phyloP scores from a whole-genome alignment of 2,888 invertebrate species.

The Tinea semifulvella region DNA sequence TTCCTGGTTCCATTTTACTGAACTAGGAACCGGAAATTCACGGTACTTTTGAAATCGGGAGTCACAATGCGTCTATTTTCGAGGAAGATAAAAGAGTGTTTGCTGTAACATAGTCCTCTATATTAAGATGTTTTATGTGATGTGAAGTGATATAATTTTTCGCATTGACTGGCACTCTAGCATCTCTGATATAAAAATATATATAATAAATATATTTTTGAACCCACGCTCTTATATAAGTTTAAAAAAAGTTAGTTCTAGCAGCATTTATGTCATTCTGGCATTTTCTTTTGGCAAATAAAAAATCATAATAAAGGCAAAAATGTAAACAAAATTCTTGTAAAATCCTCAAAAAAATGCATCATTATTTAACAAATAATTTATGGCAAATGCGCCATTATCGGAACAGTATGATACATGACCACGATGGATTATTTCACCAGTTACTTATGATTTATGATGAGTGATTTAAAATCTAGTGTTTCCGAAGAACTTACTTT shows the following conservation, averaged over 20 bases:
- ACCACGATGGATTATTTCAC: background rate
- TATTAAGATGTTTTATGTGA: too few species aligned
- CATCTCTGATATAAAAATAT: too few species aligned
- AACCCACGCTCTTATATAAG: background rate
- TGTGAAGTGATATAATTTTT: too few species aligned
- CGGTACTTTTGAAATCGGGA: too few species aligned
- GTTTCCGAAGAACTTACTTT: conserved; percentile 58
- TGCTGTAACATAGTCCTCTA: too few species aligned
- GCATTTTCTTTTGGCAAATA: conserved; percentile 1
- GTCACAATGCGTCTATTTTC: too few species aligned
- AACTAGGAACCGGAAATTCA: too few species aligned
- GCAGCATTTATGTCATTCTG: conserved; percentile 1
- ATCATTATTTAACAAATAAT: background rate
- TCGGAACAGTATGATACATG: background rate
- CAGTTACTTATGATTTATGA: conserved; percentile 40
- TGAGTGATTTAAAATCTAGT: conserved; percentile 53
- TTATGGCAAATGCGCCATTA: background rate
- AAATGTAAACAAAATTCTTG: conserved; percentile 3
- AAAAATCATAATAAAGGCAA: background rate
- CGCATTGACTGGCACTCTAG: too few species aligned
- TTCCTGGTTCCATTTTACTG: too few species aligned
- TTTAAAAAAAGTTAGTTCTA: conserved; percentile 2
- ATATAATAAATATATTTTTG: too few species aligned
- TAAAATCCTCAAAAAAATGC: background rate
- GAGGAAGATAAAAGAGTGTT: too few species aligned